Percentiles rank a stretch among this genome's conserved stretches.
Evolutionary conservation across 2,113 vertebrate genomes (phyloP).

Genomic region (Gorsachius goisagi): DNA sequence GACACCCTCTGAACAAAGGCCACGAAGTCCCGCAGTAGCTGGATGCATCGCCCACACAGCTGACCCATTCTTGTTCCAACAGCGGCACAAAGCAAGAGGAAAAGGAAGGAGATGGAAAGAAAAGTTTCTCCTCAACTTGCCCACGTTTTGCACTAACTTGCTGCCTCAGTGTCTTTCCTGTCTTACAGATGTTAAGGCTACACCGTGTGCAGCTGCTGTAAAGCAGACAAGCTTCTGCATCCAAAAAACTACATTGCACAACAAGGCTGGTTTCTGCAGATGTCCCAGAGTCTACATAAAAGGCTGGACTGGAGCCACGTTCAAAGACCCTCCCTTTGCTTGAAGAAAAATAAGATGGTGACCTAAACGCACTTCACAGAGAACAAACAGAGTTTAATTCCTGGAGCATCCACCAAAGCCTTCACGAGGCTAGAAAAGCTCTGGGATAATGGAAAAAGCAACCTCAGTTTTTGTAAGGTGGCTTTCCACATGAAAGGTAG

Average conservation of each 20-base stretch:
- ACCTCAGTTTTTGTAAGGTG: background rate
- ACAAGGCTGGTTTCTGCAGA: background rate
- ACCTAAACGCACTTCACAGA: background rate
- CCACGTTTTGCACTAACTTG: background rate
- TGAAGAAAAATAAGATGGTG: background rate
- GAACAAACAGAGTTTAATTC: background rate
- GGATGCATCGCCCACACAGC: slow-evolving; percentile 71
- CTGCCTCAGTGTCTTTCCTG: background rate
- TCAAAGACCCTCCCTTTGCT: background rate
- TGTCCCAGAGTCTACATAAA: background rate
- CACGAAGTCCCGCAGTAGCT: slow-evolving; percentile 62
- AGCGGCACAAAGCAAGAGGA: background rate
- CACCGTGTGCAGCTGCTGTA: background rate
- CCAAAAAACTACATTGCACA: background rate
- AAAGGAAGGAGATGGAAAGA: background rate
- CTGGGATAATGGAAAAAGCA: background rate
- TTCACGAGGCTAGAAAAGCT: background rate
- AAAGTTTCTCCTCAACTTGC: background rate
- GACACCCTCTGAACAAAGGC: slow-evolving; percentile 49
- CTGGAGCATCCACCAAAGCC: background rate
- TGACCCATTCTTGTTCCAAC: slow-evolving; percentile 47
- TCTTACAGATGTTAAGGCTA: background rate
- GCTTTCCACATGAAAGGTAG: slow-evolving; percentile 22
- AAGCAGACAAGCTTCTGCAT: background rate
- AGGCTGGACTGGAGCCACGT: background rate